These are phyloP conservation scores for Crocidura indochinensis DNA, from an alignment of 2,797 vertebrate genomes.

Conservation along the genomic window DNA sequence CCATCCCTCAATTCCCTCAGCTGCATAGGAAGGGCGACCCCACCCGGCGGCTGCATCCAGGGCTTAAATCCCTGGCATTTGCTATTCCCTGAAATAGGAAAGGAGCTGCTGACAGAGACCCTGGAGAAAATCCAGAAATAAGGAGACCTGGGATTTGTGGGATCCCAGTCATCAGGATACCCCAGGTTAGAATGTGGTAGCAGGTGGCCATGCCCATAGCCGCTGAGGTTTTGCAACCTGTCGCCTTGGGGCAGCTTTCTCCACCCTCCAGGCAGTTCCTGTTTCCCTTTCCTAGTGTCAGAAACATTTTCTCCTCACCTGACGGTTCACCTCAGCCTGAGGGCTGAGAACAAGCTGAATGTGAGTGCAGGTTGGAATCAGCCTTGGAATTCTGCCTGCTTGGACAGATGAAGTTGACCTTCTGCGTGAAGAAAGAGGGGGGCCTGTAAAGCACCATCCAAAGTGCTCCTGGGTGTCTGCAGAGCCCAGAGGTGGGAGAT, in stretches of 20 bases:
- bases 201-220: slow-evolving; percentile 62
- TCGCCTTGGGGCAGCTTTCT: slow-evolving; percentile 50
- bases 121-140: slow-evolving; percentile 63
- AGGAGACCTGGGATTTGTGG: slow-evolving; percentile 60
- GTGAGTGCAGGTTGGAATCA: neutral
- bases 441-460: slow-evolving; percentile 61
- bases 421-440: slow-evolving; percentile 55
- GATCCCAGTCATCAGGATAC: slow-evolving; percentile 54
- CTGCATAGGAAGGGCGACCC: too few relatives aligned
- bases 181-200: slow-evolving; percentile 59
- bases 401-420: neutral
- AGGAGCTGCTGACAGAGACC: slow-evolving; percentile 74
- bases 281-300: slow-evolving; percentile 62
- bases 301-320: slow-evolving; percentile 53
- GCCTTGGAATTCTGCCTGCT: neutral
- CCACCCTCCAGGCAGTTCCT: slow-evolving; percentile 70
- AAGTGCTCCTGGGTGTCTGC: neutral
- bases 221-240: slow-evolving; percentile 16
- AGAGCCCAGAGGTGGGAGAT: too few relatives aligned
- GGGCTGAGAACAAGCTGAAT: neutral
- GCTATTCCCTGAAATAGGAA: slow-evolving; percentile 45
- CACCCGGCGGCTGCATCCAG: neutral
- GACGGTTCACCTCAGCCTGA: neutral
- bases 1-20: too few relatives aligned
- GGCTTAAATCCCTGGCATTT: slow-evolving; percentile 53